Evolutionary conservation across 2,113 vertebrate genomes (phyloP).

Genomic region (Atlantisia rogersi): DNA sequence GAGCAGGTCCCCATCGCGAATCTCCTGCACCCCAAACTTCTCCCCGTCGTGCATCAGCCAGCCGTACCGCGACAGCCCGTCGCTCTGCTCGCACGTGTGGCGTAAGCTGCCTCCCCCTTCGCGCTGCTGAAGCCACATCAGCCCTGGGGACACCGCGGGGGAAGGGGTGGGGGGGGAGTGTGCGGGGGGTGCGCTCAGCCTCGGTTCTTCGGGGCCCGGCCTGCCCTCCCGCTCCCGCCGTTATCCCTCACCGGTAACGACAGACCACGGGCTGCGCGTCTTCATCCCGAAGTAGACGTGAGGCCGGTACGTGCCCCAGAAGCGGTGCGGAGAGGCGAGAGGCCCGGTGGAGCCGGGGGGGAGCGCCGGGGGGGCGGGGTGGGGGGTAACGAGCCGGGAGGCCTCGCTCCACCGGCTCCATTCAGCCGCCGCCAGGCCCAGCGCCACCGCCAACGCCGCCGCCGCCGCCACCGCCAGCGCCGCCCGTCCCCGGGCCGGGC

Average conservation of each 20-base stretch:
- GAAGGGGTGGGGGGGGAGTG: neutral
- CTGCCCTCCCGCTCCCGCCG: neutral
- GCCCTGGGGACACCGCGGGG: conserved; percentile 70
- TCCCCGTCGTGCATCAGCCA: conserved; percentile 92
- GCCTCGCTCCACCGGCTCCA: conserved; percentile 79
- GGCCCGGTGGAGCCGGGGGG: conserved; percentile 80
- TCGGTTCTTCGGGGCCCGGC: neutral
- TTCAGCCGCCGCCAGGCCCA: conserved; percentile 68
- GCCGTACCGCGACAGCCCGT: conserved; percentile 85
- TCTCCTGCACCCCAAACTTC: conserved; percentile 89
- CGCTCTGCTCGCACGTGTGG: conserved; percentile 91
- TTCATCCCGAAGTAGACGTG: conserved; percentile 97
- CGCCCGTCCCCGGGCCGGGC: neutral
- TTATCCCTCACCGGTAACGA: conserved; percentile 82
- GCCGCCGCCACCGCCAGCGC: neutral
- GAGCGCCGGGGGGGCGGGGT: conserved; percentile 79
- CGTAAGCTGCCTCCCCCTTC: conserved; percentile 78
- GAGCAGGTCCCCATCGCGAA: conserved; percentile 81
- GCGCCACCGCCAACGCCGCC: neutral
- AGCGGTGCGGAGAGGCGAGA: conserved; percentile 77
- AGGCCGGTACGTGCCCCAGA: conserved; percentile 95
- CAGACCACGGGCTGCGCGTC: conserved; percentile 86
- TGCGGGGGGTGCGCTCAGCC: neutral
- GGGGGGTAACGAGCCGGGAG: conserved; percentile 80
- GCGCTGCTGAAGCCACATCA: conserved; percentile 93